Percentiles rank a stretch among this genome's conserved stretches.
These are phyloP conservation scores for Balearica regulorum DNA, from an alignment of 2,797 vertebrate species.

Conservation along the genomic window DNA sequence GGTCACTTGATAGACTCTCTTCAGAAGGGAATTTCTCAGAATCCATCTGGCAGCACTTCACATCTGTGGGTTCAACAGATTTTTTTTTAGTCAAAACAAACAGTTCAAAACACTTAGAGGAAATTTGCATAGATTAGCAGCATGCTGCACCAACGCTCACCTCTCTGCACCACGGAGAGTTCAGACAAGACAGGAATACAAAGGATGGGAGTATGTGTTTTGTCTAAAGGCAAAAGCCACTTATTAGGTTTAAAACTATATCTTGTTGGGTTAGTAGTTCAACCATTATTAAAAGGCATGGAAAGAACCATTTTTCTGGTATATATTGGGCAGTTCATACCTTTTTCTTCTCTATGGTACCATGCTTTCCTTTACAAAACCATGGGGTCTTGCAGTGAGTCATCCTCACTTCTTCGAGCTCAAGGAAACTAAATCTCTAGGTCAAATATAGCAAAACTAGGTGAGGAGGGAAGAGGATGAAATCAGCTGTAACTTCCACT, in stretches of 20 bases:
- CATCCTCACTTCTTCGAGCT: not conserved
- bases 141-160: not conserved
- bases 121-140: constrained; percentile 8
- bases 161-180: not conserved
- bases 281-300: not conserved
- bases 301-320: not conserved
- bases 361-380: not conserved
- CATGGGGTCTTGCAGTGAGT: not conserved
- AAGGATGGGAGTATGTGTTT: not conserved
- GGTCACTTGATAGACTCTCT: not conserved
- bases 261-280: not conserved
- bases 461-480: not conserved
- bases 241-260: not conserved
- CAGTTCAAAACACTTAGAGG: not conserved
- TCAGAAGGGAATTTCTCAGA: not conserved
- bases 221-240: not conserved
- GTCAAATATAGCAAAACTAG: not conserved
- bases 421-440: not conserved
- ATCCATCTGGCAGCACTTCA: not conserved
- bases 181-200: not conserved
- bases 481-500: not conserved
- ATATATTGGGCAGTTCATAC: not conserved
- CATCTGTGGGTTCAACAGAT: not conserved
- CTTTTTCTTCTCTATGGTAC: not conserved
- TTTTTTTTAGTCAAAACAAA: not conserved